These are phyloP conservation scores for Numenius arquata DNA, from an alignment of 2,113 vertebrate species.

Conservation along the genomic window DNA sequence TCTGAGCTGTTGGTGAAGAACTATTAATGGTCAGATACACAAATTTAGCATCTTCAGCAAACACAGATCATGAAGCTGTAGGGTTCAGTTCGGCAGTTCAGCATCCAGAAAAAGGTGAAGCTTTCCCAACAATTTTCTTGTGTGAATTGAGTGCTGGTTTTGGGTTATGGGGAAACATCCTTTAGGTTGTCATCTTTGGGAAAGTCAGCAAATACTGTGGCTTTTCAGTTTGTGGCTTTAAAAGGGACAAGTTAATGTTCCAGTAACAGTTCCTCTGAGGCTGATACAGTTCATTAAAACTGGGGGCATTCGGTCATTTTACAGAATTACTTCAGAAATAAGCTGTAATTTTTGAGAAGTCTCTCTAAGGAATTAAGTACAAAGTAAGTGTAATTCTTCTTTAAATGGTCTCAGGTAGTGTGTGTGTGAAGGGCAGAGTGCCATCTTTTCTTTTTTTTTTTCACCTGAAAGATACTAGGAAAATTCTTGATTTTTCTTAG, in stretches of 20 bases:
- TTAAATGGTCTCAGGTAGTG: background rate
- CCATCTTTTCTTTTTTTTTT: background rate
- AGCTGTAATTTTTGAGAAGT: background rate
- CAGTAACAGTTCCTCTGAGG: conserved; percentile 16
- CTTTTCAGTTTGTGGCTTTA: conserved; percentile 31
- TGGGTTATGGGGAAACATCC: background rate
- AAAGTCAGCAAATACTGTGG: conserved; percentile 18
- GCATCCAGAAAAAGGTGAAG: background rate
- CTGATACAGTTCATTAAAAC: conserved; percentile 61
- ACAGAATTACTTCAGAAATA: conserved; percentile 45
- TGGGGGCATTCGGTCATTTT: conserved; percentile 44
- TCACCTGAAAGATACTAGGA: background rate
- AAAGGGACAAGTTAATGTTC: conserved; percentile 63
- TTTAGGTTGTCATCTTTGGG: background rate
- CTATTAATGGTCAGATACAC: background rate
- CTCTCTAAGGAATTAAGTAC: background rate
- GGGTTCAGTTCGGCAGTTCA: background rate
- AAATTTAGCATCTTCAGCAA: background rate
- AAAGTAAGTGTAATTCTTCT: background rate
- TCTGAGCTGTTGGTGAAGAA: background rate
- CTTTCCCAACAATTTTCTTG: background rate
- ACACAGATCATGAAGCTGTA: background rate
- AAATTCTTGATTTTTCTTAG: background rate
- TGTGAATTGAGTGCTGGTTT: background rate
- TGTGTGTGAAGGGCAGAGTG: background rate